Conservation (phyloP, 2,888 invertebrate species). For the Brassicogethes aeneus region DNA sequence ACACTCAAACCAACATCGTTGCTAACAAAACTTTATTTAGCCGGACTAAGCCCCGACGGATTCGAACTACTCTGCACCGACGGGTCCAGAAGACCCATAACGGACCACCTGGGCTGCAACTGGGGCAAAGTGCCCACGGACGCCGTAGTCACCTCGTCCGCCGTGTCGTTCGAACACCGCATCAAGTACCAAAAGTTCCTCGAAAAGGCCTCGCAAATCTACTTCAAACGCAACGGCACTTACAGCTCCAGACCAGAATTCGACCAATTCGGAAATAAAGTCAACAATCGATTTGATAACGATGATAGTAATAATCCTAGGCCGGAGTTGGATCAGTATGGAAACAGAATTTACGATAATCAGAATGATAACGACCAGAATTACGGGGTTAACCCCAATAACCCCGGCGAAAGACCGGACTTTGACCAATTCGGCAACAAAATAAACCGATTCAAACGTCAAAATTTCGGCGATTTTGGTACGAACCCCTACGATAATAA, state of each 20-base stretch:
- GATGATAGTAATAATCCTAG: slow-evolving; percentile 5
- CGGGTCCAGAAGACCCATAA: slow-evolving; percentile 59
- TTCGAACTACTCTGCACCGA: slow-evolving; percentile 79
- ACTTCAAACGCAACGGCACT: slow-evolving; percentile 22
- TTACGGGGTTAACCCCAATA: too few relatives aligned
- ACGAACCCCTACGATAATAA: neutral
- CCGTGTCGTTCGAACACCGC: slow-evolving; percentile 50
- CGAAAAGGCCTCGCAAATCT: slow-evolving; percentile 51
- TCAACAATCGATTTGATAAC: slow-evolving; percentile 4
- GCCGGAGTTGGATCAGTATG: slow-evolving; percentile 21
- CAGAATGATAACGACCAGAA: too few relatives aligned
- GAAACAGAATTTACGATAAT: slow-evolving; percentile 13
- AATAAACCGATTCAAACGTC: slow-evolving; percentile 27
- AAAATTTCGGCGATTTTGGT: slow-evolving; percentile 15
- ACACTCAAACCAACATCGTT: too few relatives aligned
- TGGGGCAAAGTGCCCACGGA: slow-evolving; percentile 82
- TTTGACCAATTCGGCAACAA: slow-evolving; percentile 26
- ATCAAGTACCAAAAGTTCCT: slow-evolving; percentile 56
- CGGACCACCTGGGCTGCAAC: slow-evolving; percentile 65
- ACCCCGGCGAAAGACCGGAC: too few relatives aligned
- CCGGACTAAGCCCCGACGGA: slow-evolving; percentile 53
- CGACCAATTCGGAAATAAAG: slow-evolving; percentile 30
- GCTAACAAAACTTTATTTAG: too few relatives aligned
- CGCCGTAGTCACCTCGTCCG: slow-evolving; percentile 80
- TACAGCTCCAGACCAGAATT: slow-evolving; percentile 3